Base-by-base conservation (phyloP, 2,797 vertebrate genomes). In the Melanotaenia trifasciata region DNA sequence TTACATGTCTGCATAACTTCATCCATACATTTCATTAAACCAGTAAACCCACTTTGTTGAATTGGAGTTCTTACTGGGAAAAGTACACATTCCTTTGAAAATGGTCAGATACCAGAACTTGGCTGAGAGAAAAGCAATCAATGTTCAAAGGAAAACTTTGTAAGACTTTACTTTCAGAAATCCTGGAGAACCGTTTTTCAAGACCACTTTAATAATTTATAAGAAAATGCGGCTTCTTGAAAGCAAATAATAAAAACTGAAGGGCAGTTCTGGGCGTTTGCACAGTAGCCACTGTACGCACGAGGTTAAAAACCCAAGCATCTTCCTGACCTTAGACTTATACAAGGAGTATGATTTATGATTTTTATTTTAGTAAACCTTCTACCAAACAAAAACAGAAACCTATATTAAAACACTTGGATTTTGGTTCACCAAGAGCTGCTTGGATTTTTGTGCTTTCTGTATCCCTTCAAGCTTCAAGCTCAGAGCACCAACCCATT, bases 341-440 rank as follows among this genome's bases (percentile, higher is more conserved):
- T 3, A 51, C 69, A 69, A 28, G 58, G 61, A 81, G 72, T 61
- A 70, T 70, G 35, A 76, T 79, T 77, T 0, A 6, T 11, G 8
- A 3, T 43, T 45, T 12, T 28, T 35, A 10, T 28, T 11, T 59
- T 9, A 5, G 7, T 6, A 13, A 7, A n/a, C 40, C 22, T 35
- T 58, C 35, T 13, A 32, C 60, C n/a, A 66, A 67, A 64, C 22
- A 35, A 12, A 51, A 5, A 45, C 5, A 54, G 11, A 74, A 47
- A 76, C 56, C 28, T 54, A 3, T 64, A 5, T 32, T 74, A 3
- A n/a, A 51, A 62, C 53, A 26, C 57, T 11, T 38, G 64, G 20
- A 64, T 61, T 28, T 18, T 50, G 3, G 13, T 45, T 73, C 74
- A 45, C 33, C 53, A 20, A 78, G 61, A 50, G 18, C 30, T 58